phyloP scores from a whole-genome alignment of 1,140 invertebrate species.

The Tetramorium alpestre region DNA sequence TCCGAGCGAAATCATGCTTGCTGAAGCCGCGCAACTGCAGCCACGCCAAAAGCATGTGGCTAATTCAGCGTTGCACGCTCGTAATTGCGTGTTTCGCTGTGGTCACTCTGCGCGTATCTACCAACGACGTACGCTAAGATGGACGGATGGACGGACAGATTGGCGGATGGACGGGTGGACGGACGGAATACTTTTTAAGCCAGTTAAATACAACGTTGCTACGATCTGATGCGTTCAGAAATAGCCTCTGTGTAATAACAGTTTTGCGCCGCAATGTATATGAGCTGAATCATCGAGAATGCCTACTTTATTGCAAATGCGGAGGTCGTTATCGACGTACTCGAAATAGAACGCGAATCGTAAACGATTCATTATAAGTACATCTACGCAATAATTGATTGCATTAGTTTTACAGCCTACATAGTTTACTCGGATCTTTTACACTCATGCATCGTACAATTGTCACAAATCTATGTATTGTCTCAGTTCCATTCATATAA shows the following conservation, averaged over 20 bases:
- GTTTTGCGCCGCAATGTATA: slow-evolving; percentile 19
- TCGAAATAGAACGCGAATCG: slow-evolving; percentile 30
- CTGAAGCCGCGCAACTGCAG: slow-evolving; percentile 10
- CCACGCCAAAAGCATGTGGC: slow-evolving; percentile 14
- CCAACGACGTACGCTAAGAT: slow-evolving; percentile 1
- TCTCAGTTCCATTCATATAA: neutral
- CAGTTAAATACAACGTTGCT: slow-evolving; percentile 41
- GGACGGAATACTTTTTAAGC: slow-evolving; percentile 40
- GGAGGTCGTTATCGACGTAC: slow-evolving; percentile 33
- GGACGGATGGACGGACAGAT: neutral
- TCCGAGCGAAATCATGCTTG: slow-evolving; percentile 38
- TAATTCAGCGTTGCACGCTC: slow-evolving; percentile 33
- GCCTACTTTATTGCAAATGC: slow-evolving; percentile 35
- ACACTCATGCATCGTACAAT: neutral
- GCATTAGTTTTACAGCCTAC: neutral
- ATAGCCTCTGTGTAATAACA: slow-evolving; percentile 55
- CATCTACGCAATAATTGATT: neutral
- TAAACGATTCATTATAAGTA: neutral
- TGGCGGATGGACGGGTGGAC: neutral
- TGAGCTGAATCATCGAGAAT: slow-evolving; percentile 49
- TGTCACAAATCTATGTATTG: neutral
- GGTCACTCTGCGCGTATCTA: slow-evolving; percentile 24
- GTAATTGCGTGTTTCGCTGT: slow-evolving; percentile 60
- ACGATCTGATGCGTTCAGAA: slow-evolving; percentile 43
- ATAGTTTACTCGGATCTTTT: neutral